phyloP scores from a whole-genome alignment of 1,140 invertebrate species.

The Lerema accius region DNA sequence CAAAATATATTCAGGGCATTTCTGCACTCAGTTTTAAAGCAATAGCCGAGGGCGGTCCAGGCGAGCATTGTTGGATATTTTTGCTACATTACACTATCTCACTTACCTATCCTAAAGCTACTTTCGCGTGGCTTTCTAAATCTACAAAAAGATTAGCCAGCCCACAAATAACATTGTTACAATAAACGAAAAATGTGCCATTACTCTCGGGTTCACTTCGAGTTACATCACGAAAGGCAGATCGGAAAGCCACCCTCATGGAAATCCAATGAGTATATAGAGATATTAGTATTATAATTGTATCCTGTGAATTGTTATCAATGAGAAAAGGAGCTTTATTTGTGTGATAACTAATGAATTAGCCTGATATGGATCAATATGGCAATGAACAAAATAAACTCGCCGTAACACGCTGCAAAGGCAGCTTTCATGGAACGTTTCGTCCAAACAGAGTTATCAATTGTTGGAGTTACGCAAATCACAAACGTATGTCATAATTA shows the following conservation, averaged over 20 bases:
- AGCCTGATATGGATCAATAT: too few species aligned
- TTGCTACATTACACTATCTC: conserved; percentile 70
- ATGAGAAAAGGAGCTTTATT: too few species aligned
- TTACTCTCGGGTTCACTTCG: conserved; percentile 1
- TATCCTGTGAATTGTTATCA: too few species aligned
- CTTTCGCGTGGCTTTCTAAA: conserved; percentile 75
- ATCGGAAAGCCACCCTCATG: too few species aligned
- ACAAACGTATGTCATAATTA: too few species aligned
- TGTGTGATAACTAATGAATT: too few species aligned
- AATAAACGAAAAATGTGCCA: conserved; percentile 28
- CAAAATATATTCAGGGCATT: conserved; percentile 27
- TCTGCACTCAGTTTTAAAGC: conserved; percentile 38
- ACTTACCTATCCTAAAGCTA: conserved; percentile 53
- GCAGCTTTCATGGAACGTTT: too few species aligned
- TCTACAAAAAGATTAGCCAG: conserved; percentile 64
- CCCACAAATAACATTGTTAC: conserved; percentile 26
- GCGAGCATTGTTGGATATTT: conserved; percentile 66
- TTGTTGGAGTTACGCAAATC: conserved; percentile 29
- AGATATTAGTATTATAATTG: too few species aligned
- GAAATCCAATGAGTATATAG: too few species aligned
- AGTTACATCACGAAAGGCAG: too few species aligned
- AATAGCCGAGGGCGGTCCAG: conserved; percentile 40
- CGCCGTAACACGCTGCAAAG: too few species aligned
- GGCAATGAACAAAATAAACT: too few species aligned
- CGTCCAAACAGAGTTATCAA: conserved; percentile 1